Base-by-base conservation (phyloP, 1,140 invertebrate genomes). In the Samia ricini region DNA sequence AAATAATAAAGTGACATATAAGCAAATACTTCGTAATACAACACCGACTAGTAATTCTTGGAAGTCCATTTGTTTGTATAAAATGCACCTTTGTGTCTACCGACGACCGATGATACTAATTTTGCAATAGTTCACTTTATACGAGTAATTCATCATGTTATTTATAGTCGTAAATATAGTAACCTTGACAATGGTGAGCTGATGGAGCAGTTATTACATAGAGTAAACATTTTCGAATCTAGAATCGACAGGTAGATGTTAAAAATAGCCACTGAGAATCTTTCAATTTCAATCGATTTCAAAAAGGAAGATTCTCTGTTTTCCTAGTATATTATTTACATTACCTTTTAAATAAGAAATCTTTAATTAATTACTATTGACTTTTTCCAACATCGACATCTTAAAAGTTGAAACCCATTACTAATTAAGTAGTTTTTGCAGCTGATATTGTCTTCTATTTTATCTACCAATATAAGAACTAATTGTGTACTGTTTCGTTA, bases 131-230 rank as follows among this genome's bases (percentile, higher is more conserved):
- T 42, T 42, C 3, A 26, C 26, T 42, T 42, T 15, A 42, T 42
- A 42, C 15, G 8, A 42, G 15, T 42, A 42, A 15, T 42, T 42
- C 15, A 42, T 42, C 12, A 15, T 42, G n/a, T 42, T 42, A 42
- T 42, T 42, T 42, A 42, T 42, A 42, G 33, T 42, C 12, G 33
- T 12, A 42, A 72, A 70, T 74, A 73, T 73, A 66, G 66, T 79
- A 72, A 82, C 83, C 83, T 83, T 85, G 83, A 61, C 83, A 81
- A 67, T 85, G 81, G 66, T 64, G 58, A 10, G 18, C 36, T 36
- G 20, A 26, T 49, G 60, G 68, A 69, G 61, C 54, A 64, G 4
- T 33, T 19, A 19, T 5, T 7, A 5, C 56, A 57, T 10, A 42
- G 56, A 57, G n/a, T 36, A 57, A 36, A 36, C 21, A 57, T 42